These are phyloP conservation scores for Drosophila miranda DNA, from an alignment of 1,140 invertebrate genomes.

Conservation along the genomic window DNA sequence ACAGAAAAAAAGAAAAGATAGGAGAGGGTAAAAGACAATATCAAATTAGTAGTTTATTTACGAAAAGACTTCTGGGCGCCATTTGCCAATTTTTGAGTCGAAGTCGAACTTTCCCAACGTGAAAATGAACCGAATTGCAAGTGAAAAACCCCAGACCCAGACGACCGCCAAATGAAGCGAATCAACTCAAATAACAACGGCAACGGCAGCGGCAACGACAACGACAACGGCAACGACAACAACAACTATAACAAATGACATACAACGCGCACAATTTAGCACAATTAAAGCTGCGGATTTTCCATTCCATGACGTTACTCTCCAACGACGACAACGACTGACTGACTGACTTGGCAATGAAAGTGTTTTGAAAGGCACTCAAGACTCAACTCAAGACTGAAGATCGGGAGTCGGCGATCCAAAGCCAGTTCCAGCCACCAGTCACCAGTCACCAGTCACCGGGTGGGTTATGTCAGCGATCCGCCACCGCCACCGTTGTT, in stretches of 20 bases:
- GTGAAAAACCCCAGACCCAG: slow-evolving; percentile 51
- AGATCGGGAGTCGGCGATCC: slow-evolving; percentile 7
- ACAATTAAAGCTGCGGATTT: slow-evolving; percentile 69
- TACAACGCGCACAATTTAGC: slow-evolving; percentile 63
- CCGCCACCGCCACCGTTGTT: slow-evolving; percentile 47
- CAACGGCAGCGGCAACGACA: slow-evolving; percentile 9
- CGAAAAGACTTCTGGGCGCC: slow-evolving; percentile 42
- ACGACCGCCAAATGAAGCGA: slow-evolving; percentile 53
- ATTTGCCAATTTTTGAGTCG: slow-evolving; percentile 22
- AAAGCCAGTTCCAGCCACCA: slow-evolving; percentile 1
- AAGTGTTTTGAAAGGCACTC: slow-evolving; percentile 58
- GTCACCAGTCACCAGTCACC: neutral
- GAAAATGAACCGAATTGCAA: slow-evolving; percentile 33
- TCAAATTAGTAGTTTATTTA: slow-evolving; percentile 46
- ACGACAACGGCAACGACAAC: no score
- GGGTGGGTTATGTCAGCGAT: slow-evolving; percentile 64
- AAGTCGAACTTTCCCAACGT: slow-evolving; percentile 45
- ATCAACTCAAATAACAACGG: slow-evolving; percentile 8
- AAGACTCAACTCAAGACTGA: neutral
- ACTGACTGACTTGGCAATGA: slow-evolving; percentile 57
- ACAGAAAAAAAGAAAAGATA: slow-evolving; percentile 6
- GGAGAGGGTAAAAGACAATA: slow-evolving; percentile 23
- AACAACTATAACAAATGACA: neutral
- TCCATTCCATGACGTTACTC: slow-evolving; percentile 39
- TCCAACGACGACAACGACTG: slow-evolving; percentile 29